These are phyloP conservation scores for Strigamia maritima DNA, from an alignment of 2,888 invertebrate genomes.

Conservation along the genomic window DNA sequence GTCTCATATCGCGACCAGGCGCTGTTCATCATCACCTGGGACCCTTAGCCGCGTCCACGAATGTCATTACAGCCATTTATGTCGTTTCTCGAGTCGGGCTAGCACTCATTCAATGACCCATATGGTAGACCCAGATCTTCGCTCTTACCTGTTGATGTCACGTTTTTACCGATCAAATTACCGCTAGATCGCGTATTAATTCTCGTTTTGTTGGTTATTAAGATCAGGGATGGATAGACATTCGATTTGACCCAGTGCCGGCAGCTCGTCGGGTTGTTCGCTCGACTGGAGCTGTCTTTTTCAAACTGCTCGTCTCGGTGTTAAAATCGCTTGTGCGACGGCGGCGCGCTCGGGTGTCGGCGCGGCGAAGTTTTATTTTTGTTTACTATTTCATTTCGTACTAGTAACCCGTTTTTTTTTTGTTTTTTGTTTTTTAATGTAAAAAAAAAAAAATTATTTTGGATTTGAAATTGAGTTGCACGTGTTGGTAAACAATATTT, in stretches of 20 bases:
- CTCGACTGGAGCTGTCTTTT: background rate
- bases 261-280: background rate
- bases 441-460: no score
- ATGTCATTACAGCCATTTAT: background rate
- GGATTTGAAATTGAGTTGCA: no score
- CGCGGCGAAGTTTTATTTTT: background rate
- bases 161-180: background rate
- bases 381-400: background rate
- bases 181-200: background rate
- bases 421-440: no score
- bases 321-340: background rate
- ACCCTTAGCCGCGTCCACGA: background rate
- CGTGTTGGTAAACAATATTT: no score
- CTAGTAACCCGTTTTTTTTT: background rate
- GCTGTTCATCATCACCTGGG: background rate
- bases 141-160: background rate
- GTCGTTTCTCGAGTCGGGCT: background rate
- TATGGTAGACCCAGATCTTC: background rate
- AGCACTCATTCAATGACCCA: background rate
- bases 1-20: conserved; percentile 19
- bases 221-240: background rate
- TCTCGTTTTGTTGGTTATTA: background rate
- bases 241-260: background rate
- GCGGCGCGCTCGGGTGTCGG: background rate
- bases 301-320: background rate